These are phyloP conservation scores for Lagenorhynchus albirostris DNA, from an alignment of 2,113 vertebrate genomes.

Conservation along the genomic window DNA sequence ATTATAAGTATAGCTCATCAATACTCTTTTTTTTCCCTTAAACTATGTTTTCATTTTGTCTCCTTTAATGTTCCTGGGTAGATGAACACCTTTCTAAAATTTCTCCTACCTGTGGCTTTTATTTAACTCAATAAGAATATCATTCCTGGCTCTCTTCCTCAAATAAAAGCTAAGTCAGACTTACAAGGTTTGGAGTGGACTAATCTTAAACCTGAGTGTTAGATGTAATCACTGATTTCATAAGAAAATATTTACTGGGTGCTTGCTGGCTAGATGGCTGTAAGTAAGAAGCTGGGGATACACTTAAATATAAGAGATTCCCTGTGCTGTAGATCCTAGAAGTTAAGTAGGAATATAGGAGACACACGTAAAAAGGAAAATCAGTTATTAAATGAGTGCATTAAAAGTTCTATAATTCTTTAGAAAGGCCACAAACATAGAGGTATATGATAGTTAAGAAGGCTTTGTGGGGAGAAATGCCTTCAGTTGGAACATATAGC, in stretches of 20 bases:
- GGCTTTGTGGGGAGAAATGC: not conserved
- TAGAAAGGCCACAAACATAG: not conserved
- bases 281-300: not conserved
- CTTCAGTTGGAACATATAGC: not conserved
- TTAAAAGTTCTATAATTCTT: not conserved
- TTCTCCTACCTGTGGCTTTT: not conserved
- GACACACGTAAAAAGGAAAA: not conserved
- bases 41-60: not conserved
- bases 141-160: not conserved
- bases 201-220: not conserved
- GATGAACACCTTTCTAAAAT: not conserved
- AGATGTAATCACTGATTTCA: not conserved
- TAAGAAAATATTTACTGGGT: not conserved
- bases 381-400: not conserved
- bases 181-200: not conserved
- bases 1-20: not conserved
- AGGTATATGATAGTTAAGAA: not conserved
- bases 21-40: not conserved
- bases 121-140: not conserved
- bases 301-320: not conserved
- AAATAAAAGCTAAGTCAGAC: not conserved
- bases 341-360: not conserved
- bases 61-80: not conserved
- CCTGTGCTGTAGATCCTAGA: not conserved
- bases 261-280: not conserved